These are phyloP conservation scores for Megalopta genalis DNA, from an alignment of 1,140 invertebrate species.

Conservation along the genomic window DNA sequence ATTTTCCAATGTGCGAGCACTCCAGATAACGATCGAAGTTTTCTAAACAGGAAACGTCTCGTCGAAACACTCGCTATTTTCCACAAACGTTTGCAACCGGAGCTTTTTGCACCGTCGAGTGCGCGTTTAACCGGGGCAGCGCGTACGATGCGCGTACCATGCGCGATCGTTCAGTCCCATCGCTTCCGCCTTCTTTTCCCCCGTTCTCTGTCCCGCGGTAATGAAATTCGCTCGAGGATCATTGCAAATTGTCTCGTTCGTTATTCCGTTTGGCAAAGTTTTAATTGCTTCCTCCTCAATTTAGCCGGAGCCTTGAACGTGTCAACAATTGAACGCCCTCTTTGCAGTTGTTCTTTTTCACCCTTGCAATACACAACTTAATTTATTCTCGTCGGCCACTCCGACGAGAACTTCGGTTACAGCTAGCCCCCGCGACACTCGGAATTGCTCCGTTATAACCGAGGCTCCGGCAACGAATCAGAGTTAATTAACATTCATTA, in stretches of 20 bases:
- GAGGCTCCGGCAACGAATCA: not conserved
- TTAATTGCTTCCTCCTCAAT: not conserved
- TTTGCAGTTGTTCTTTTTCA: too few species aligned
- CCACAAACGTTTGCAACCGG: too few species aligned
- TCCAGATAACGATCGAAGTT: too few species aligned
- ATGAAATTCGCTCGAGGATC: not conserved
- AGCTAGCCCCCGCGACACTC: not conserved
- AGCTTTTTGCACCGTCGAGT: too few species aligned
- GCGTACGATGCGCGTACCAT: too few species aligned
- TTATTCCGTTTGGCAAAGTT: not conserved
- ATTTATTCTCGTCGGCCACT: not conserved
- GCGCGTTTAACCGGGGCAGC: too few species aligned
- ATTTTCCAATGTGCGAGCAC: too few species aligned
- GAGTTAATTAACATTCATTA: constrained; percentile 2
- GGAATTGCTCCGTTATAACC: not conserved
- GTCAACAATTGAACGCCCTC: not conserved
- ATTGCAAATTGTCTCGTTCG: not conserved
- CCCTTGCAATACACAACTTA: not conserved
- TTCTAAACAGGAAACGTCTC: too few species aligned
- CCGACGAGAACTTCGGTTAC: not conserved
- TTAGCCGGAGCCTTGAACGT: not conserved
- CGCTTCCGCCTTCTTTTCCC: not conserved
- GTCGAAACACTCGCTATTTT: too few species aligned
- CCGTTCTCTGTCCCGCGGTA: not conserved
- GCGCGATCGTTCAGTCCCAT: too few species aligned